phyloP scores from a whole-genome alignment of 1,140 invertebrate species.

The Drosophila arawakana region DNA sequence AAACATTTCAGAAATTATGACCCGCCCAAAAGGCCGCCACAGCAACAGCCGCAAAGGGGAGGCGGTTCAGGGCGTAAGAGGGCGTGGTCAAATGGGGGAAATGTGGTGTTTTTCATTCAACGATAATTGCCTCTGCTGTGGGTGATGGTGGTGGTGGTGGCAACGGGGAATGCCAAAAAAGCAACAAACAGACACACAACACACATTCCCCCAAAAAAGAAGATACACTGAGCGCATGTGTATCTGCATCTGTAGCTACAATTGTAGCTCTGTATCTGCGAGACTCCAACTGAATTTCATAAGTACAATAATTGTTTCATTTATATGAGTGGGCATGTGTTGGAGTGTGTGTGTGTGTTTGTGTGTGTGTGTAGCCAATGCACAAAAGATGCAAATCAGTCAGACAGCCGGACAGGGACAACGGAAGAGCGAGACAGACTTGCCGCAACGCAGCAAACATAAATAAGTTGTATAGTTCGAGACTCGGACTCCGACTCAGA shows the following conservation, averaged over 20 bases:
- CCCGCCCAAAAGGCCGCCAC: slow-evolving; percentile 58
- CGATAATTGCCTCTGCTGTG: slow-evolving; percentile 71
- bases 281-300: slow-evolving; percentile 62
- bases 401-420: slow-evolving; percentile 61
- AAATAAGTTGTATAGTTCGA: slow-evolving; percentile 67
- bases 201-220: neutral
- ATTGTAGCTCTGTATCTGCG: slow-evolving; percentile 28
- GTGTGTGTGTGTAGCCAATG: slow-evolving; percentile 26
- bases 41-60: slow-evolving; percentile 56
- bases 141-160: slow-evolving; percentile 39
- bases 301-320: slow-evolving; percentile 76
- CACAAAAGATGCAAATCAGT: slow-evolving; percentile 79
- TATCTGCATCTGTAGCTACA: slow-evolving; percentile 21
- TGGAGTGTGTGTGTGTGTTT: neutral
- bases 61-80: neutral
- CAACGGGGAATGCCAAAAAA: slow-evolving; percentile 49
- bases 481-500: slow-evolving; percentile 25
- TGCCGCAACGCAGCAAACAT: slow-evolving; percentile 59
- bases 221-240: slow-evolving; percentile 31
- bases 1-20: slow-evolving; percentile 82
- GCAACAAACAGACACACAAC: neutral
- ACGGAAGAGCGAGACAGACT: slow-evolving; percentile 31
- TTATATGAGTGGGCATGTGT: slow-evolving; percentile 2
- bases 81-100: neutral
- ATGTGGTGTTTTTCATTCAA: slow-evolving; percentile 34